A percentile compares a stretch with the other conserved stretches of the same genome.
These are phyloP conservation scores for Nylanderia fulva DNA, from an alignment of 1,140 invertebrate genomes.

Conservation along the genomic window DNA sequence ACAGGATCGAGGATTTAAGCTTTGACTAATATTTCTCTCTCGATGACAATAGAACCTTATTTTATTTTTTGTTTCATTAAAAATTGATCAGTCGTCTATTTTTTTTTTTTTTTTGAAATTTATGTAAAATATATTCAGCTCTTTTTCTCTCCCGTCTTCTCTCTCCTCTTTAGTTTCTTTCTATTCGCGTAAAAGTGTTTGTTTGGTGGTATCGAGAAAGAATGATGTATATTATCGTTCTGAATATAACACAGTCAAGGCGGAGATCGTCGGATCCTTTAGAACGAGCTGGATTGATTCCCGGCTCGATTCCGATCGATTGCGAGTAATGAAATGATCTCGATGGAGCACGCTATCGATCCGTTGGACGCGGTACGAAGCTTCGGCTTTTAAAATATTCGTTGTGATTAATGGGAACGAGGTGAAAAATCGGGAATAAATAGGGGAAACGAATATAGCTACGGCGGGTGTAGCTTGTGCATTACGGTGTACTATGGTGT, in stretches of 20 bases:
- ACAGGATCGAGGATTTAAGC: constrained; percentile 18
- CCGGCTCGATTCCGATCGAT: constrained; percentile 22
- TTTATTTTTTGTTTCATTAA: neutral
- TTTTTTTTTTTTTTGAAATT: too few species aligned
- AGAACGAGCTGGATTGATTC: constrained; percentile 1
- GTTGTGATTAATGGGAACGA: constrained; percentile 31
- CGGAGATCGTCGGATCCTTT: constrained; percentile 7
- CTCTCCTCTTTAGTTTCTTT: neutral
- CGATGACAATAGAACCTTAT: neutral
- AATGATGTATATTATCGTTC: neutral
- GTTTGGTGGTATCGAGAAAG: too few species aligned
- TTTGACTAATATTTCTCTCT: neutral
- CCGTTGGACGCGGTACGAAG: constrained; percentile 51
- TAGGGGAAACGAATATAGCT: constrained; percentile 59
- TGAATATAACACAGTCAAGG: neutral
- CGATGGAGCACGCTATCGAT: constrained; percentile 48
- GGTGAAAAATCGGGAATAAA: constrained; percentile 4
- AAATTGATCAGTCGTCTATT: neutral
- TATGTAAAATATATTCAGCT: neutral
- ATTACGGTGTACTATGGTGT: constrained; percentile 78
- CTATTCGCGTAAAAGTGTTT: neutral
- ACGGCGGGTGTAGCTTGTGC: constrained; percentile 64
- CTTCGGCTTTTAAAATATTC: constrained; percentile 47
- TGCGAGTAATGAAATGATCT: constrained; percentile 24
- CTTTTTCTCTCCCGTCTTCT: too few species aligned